Conservation (phyloP, 2,888 invertebrate genomes). For the Doris montereyensis region DNA sequence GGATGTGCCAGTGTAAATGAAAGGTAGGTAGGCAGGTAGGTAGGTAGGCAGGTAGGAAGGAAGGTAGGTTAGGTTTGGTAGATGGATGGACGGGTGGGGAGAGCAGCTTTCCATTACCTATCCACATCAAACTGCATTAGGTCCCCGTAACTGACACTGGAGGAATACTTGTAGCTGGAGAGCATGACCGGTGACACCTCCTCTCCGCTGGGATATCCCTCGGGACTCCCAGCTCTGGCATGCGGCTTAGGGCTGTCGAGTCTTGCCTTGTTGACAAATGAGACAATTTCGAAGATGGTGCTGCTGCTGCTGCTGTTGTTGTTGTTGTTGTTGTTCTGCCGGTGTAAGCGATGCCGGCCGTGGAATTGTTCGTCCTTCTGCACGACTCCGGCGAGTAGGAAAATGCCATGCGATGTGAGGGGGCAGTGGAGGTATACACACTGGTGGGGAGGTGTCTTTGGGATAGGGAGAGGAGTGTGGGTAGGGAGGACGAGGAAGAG, state of each 20-base stretch:
- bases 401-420: too few species aligned
- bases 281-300: background rate
- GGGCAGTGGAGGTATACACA: background rate
- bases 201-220: background rate
- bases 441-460: background rate
- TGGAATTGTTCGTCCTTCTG: too few species aligned
- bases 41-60: too few species aligned
- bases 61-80: background rate
- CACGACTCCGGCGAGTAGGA: too few species aligned
- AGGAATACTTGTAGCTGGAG: conserved; percentile 76
- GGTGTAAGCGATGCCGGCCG: too few species aligned
- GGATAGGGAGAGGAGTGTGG: background rate
- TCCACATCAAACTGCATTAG: conserved; percentile 90
- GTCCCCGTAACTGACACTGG: conserved; percentile 90
- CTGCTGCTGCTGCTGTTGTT: background rate
- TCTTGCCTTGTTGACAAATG: background rate
- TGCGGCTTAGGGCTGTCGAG: too few species aligned
- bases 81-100: background rate
- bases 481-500: background rate
- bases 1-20: too few species aligned
- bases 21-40: too few species aligned
- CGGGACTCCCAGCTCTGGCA: too few species aligned
- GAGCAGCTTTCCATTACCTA: conserved; percentile 59
- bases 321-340: background rate
- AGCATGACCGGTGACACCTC: conserved; percentile 72